Evolutionary conservation across 2,888 invertebrate species (phyloP).

Genomic region (Cyclophora punctaria): DNA sequence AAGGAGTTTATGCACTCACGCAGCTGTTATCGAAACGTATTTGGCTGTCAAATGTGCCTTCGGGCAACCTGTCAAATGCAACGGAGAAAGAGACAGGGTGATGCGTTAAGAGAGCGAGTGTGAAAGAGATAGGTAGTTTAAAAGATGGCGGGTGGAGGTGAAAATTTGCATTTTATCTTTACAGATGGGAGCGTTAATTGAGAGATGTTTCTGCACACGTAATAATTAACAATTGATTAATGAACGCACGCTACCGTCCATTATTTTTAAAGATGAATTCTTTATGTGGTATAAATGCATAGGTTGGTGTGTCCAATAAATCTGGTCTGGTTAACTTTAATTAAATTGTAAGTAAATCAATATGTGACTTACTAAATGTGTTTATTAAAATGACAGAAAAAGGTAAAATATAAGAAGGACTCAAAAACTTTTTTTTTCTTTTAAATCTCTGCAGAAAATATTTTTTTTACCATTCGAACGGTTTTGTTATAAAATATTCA

Average conservation of each 20-base stretch:
- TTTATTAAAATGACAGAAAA: no score
- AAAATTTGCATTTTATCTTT: slow-evolving; percentile 58
- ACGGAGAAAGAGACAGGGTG: slow-evolving; percentile 18
- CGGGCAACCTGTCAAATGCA: slow-evolving; percentile 18
- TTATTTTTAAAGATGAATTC: slow-evolving; percentile 22
- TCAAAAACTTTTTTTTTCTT: no score
- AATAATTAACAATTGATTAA: slow-evolving; percentile 65
- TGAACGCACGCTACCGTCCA: slow-evolving; percentile 45
- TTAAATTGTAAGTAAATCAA: no score
- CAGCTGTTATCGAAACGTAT: slow-evolving; percentile 37
- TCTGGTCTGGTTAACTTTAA: no score
- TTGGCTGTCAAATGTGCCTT: slow-evolving; percentile 17
- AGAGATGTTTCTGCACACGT: slow-evolving; percentile 41
- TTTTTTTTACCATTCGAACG: no score
- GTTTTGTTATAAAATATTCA: no score
- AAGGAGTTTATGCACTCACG: slow-evolving; percentile 15
- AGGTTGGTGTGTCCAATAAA: no score
- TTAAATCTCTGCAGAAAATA: no score
- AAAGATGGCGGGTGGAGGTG: slow-evolving; percentile 37
- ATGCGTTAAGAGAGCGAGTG: slow-evolving; percentile 9
- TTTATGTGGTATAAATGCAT: slow-evolving; percentile 18
- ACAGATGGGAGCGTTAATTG: slow-evolving; percentile 58
- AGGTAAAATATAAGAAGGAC: no score
- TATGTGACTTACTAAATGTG: no score
- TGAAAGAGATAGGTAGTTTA: slow-evolving; percentile 27